Evolutionary conservation across 2,888 invertebrate species (phyloP).

Genomic region (Euproctis similis): DNA sequence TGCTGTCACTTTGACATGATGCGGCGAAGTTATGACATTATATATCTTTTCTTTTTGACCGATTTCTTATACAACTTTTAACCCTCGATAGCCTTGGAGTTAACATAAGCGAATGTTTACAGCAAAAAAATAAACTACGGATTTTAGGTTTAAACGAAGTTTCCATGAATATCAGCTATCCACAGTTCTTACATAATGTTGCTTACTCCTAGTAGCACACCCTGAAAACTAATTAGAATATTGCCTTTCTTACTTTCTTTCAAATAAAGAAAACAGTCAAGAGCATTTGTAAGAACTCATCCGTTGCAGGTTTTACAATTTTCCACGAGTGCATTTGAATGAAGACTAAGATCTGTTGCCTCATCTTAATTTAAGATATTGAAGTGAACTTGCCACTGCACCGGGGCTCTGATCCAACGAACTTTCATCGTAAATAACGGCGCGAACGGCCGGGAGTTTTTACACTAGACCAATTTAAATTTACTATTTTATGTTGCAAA

Average conservation of each 20-base stretch:
- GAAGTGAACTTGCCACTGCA: conserved; percentile 15
- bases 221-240: conserved; percentile 15
- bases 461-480: conserved; percentile 19
- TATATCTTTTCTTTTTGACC: no score
- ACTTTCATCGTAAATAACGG: conserved; percentile 6
- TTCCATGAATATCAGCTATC: no score
- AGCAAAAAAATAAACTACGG: no score
- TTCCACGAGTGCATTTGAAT: conserved; percentile 18
- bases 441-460: conserved; percentile 10
- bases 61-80: no score
- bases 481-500: conserved; percentile 17
- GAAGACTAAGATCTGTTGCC: conserved; percentile 24
- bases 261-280: conserved; percentile 16
- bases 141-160: no score
- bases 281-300: conserved; percentile 13
- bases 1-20: no score
- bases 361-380: conserved; percentile 28
- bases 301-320: conserved; percentile 24
- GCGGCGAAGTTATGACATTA: no score
- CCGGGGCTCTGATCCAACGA: conserved; percentile 7
- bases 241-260: no score
- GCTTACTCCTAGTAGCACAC: conserved; percentile 8
- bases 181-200: background rate
- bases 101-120: no score
- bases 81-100: no score